These are phyloP conservation scores for Calidris pugnax DNA, from an alignment of 2,113 vertebrate species.

Conservation along the genomic window DNA sequence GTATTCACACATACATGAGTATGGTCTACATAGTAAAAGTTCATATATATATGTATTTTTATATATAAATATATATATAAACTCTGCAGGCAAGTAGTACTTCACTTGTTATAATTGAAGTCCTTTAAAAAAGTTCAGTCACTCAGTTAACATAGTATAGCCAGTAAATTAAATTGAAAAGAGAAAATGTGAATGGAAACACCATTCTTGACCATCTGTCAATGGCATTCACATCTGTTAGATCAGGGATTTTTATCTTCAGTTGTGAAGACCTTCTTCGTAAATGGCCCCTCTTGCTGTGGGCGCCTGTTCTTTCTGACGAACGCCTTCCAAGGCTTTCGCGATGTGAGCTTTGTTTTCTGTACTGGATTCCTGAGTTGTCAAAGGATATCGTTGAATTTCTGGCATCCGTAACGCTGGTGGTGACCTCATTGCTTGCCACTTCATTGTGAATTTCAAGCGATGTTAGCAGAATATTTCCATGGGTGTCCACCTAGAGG, in stretches of 20 bases:
- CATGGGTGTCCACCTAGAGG: constrained; percentile 90
- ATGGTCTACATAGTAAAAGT: constrained; percentile 77
- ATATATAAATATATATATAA: constrained; percentile 84
- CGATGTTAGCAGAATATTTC: constrained; percentile 92
- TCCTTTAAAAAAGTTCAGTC: constrained; percentile 80
- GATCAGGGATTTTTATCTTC: constrained; percentile 97
- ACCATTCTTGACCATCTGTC: constrained; percentile 97
- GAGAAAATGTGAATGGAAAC: constrained; percentile 93
- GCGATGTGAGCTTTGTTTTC: constrained; percentile 83
- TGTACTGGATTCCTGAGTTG: constrained; percentile 92
- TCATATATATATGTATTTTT: constrained; percentile 80
- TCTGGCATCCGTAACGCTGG: constrained; percentile 80
- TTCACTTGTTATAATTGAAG: constrained; percentile 73
- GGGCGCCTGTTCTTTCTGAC: constrained; percentile 80
- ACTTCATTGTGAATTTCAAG: constrained; percentile 98
- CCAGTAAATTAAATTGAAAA: constrained; percentile 99
- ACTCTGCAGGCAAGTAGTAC: constrained; percentile 79
- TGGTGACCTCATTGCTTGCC: constrained; percentile 86
- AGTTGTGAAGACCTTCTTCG: constrained; percentile 92
- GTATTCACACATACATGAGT: constrained; percentile 75
- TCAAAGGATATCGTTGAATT: constrained; percentile 93
- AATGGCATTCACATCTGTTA: constrained; percentile 96
- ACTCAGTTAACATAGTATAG: constrained; percentile 97
- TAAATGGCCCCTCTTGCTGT: constrained; percentile 86
- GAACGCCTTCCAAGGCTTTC: constrained; percentile 78